Evolutionary conservation across 1,140 invertebrate species (phyloP).

Genomic region (Pachypsylla venusta): DNA sequence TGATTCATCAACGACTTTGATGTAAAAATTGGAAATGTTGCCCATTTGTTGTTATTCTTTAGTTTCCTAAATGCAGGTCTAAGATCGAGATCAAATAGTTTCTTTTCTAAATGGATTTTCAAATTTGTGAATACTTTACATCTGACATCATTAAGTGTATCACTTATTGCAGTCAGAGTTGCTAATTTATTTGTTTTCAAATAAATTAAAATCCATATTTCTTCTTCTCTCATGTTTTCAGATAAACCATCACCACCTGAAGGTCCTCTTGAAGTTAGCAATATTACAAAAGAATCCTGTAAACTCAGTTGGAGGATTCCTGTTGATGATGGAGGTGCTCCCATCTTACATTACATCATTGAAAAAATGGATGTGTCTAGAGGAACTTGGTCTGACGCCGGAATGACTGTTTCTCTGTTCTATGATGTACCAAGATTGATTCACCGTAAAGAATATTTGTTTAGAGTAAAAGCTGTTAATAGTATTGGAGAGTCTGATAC

Average conservation of each 20-base stretch:
- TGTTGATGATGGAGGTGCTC: constrained; percentile 77
- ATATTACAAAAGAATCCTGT: constrained; percentile 81
- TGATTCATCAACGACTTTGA: too few species aligned
- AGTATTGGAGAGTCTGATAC: constrained; percentile 88
- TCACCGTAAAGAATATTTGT: constrained; percentile 85
- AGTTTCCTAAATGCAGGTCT: too few species aligned
- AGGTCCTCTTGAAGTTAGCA: constrained; percentile 65
- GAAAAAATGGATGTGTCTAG: constrained; percentile 94
- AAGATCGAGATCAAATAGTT: too few species aligned
- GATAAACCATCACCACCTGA: constrained; percentile 77
- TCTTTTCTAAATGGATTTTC: too few species aligned
- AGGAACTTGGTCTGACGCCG: constrained; percentile 89
- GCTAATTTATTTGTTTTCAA: too few species aligned
- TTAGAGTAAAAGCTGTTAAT: constrained; percentile 85
- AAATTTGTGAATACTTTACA: too few species aligned
- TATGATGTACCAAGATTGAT: constrained; percentile 73
- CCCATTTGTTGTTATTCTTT: too few species aligned
- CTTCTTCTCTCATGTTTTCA: constrained; percentile 27
- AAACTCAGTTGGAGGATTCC: constrained; percentile 69
- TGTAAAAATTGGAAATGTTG: too few species aligned
- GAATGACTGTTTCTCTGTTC: constrained; percentile 65
- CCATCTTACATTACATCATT: constrained; percentile 88
- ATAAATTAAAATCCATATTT: constrained; percentile 1
- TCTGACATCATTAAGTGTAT: too few species aligned
- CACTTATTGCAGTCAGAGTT: too few species aligned